phyloP scores from a whole-genome alignment of 2,797 vertebrate genomes.

The Myotis pilosus region DNA sequence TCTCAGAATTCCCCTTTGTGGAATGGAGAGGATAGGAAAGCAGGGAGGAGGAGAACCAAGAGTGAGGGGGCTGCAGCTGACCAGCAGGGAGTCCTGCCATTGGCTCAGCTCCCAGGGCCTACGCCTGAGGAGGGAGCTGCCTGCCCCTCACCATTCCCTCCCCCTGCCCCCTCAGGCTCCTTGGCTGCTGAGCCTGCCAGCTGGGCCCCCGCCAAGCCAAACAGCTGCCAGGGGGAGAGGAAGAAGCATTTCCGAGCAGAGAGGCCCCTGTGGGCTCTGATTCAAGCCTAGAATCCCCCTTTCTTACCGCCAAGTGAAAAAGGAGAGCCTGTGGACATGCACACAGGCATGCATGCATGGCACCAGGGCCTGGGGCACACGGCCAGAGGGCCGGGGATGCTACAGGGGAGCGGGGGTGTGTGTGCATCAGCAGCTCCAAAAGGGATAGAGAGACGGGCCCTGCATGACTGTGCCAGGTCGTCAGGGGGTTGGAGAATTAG shows the following conservation, averaged over 20 bases:
- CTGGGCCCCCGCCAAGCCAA: constrained; percentile 74
- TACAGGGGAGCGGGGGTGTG: neutral
- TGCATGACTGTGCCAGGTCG: neutral
- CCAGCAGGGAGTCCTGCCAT: constrained; percentile 63
- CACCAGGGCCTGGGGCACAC: neutral
- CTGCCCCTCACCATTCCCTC: constrained; percentile 67
- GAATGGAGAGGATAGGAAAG: constrained; percentile 34
- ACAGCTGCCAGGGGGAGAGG: constrained; percentile 80
- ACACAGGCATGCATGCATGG: neutral
- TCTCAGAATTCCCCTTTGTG: constrained; percentile 77
- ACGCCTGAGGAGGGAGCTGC: constrained; percentile 65
- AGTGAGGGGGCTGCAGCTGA: constrained; percentile 33
- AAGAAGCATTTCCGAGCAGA: constrained; percentile 81
- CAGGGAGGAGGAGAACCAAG: constrained; percentile 52
- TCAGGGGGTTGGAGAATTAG: neutral
- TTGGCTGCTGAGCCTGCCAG: constrained; percentile 68
- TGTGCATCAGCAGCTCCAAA: neutral
- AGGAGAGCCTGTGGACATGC: neutral
- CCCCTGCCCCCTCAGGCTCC: constrained; percentile 57
- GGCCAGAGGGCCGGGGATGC: neutral
- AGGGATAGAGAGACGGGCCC: neutral
- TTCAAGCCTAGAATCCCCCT: constrained; percentile 77
- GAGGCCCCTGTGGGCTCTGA: constrained; percentile 74
- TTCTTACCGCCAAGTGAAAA: constrained; percentile 64
- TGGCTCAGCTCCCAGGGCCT: constrained; percentile 70